phyloP scores from a whole-genome alignment of 2,797 vertebrate species.

The Clarias platycephalus region DNA sequence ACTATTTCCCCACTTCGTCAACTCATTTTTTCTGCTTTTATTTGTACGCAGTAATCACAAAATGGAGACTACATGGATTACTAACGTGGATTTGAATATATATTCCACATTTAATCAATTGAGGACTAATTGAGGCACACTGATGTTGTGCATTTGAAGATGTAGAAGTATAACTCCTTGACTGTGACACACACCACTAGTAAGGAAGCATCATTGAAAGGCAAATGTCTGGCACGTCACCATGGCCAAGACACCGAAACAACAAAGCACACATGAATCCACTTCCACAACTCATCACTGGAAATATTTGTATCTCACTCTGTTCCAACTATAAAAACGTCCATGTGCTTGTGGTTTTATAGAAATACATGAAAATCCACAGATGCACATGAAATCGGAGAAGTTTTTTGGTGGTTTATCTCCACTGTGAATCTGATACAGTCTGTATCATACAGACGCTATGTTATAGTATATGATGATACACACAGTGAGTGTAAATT shows the following conservation, averaged over 20 bases:
- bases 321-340: neutral
- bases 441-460: too few species aligned
- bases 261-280: constrained; percentile 13
- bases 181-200: neutral
- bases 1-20: neutral
- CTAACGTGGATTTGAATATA: neutral
- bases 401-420: neutral
- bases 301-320: neutral
- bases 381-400: neutral
- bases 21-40: neutral
- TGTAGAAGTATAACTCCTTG: too few species aligned
- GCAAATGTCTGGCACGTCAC: neutral
- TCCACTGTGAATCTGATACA: constrained; percentile 3
- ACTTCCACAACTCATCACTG: neutral
- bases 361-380: constrained; percentile 11
- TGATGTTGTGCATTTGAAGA: neutral
- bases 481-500: neutral
- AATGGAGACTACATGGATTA: neutral
- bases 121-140: neutral
- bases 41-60: neutral
- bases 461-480: neutral
- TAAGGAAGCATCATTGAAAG: neutral
- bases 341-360: neutral
- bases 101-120: neutral
- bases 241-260: constrained; percentile 31